Conservation (phyloP, 2,797 vertebrate species). For the Cheirogaleus major region DNA sequence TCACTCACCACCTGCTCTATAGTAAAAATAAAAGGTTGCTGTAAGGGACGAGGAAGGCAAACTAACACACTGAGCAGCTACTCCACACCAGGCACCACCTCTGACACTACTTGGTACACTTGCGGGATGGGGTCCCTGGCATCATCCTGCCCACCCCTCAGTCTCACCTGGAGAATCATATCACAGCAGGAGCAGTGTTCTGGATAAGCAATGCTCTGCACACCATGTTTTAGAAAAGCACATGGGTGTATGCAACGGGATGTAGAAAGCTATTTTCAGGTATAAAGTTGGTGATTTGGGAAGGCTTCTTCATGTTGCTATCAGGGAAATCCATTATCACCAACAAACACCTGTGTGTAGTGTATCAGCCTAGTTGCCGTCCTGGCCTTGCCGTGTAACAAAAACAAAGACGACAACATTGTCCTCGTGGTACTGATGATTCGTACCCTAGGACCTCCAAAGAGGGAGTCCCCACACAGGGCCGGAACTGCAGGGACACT, state of each 20-base stretch:
- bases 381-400: not conserved
- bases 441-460: not conserved
- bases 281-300: not conserved
- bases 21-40: not conserved
- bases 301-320: not conserved
- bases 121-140: not conserved
- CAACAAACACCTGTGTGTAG: not conserved
- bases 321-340: not conserved
- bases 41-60: not conserved
- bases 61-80: not conserved
- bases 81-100: rapidly evolving
- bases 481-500: not conserved
- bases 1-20: slow-evolving; percentile 24
- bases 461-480: not conserved
- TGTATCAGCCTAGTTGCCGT: not conserved
- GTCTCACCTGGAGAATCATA: not conserved
- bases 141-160: not conserved
- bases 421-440: not conserved
- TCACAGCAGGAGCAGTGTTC: not conserved
- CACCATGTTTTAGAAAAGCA: not conserved
- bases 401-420: not conserved
- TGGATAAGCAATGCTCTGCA: no score
- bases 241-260: not conserved
- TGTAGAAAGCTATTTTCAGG: not conserved
- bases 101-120: not conserved